Evolutionary conservation across 2,797 vertebrate species (phyloP).

Genomic region (Sternotherus odoratus): DNA sequence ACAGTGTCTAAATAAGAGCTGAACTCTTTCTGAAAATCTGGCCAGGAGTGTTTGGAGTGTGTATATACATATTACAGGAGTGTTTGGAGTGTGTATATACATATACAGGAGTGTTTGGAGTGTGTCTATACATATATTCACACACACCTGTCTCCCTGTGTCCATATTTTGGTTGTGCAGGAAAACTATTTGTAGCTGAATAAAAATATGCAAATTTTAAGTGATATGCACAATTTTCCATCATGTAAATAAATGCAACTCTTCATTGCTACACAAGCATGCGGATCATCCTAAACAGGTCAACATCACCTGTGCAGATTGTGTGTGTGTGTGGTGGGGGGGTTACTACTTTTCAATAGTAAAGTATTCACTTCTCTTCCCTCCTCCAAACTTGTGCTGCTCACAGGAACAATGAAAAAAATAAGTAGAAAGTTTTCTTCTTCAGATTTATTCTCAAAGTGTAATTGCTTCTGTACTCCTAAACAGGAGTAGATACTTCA

Average conservation of each 20-base stretch:
- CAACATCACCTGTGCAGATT: not conserved
- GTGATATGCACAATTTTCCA: not conserved
- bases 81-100: not conserved
- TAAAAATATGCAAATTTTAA: not conserved
- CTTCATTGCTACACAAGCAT: not conserved
- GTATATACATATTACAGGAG: not conserved
- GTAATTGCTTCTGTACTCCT: not conserved
- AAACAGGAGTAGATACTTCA: not conserved
- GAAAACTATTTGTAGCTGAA: not conserved
- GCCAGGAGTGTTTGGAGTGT: not conserved
- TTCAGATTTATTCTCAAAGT: rapidly evolving
- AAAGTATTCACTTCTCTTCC: too few species aligned
- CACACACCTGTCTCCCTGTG: not conserved
- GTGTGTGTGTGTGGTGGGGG: too few species aligned
- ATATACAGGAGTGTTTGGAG: not conserved
- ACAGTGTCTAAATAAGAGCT: not conserved
- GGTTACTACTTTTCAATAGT: rapidly evolving
- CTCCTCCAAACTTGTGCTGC: not conserved
- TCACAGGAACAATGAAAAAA: not conserved
- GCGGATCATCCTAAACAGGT: not conserved
- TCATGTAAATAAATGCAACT: not conserved
- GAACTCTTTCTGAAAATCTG: not conserved
- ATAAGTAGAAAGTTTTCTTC: not conserved
- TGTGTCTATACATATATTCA: not conserved
- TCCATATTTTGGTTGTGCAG: not conserved